phyloP scores from a whole-genome alignment of 2,797 vertebrate species.

The Coluber constrictor region DNA sequence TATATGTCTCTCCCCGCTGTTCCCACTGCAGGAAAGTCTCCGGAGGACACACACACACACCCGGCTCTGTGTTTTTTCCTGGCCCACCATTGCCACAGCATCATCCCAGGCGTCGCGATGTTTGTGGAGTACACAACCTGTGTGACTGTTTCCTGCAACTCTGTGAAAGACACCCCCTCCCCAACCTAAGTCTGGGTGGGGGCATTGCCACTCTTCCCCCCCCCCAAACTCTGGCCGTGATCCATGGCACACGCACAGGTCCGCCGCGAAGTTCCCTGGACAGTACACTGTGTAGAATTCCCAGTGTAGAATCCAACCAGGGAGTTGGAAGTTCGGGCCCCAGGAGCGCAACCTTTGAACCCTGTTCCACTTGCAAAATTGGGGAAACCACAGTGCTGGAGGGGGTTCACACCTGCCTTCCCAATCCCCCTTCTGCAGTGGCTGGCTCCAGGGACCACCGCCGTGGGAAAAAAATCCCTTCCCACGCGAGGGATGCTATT shows the following conservation, averaged over 20 bases:
- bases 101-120: background rate
- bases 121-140: background rate
- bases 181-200: background rate
- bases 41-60: accelerated
- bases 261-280: background rate
- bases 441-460: background rate
- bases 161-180: background rate
- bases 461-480: no score
- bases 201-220: background rate
- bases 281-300: background rate
- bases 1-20: accelerated
- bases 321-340: accelerated
- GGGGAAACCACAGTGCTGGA: background rate
- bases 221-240: no score
- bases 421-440: accelerated
- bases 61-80: background rate
- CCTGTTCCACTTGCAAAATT: background rate
- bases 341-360: background rate
- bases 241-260: background rate
- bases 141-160: background rate
- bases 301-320: background rate
- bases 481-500: accelerated
- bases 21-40: background rate
- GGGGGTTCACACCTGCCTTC: no score
- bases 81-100: background rate